phyloP scores from a whole-genome alignment of 2,797 vertebrate genomes.

The Etheostoma nigrum region DNA sequence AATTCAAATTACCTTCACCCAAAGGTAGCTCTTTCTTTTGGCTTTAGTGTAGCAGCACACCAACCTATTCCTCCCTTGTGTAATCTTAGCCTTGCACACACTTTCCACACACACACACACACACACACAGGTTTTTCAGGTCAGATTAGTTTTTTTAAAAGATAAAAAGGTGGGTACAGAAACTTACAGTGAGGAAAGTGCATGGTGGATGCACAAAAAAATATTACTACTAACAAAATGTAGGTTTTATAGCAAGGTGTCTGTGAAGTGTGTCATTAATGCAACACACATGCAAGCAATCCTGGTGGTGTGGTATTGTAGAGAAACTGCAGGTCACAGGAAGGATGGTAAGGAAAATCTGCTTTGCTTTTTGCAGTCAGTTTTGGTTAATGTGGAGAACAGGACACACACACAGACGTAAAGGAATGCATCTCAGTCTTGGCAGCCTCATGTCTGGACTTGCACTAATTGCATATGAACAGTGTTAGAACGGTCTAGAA shows the following conservation, averaged over 20 bases:
- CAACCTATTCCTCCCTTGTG: constrained; percentile 62
- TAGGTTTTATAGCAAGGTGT: background rate
- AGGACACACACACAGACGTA: constrained; percentile 32
- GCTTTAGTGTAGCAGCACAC: constrained; percentile 4
- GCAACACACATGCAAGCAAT: constrained; percentile 46
- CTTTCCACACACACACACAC: constrained; percentile 10
- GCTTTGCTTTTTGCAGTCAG: constrained; percentile 1
- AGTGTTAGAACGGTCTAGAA: constrained; percentile 40
- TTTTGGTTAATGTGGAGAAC: constrained; percentile 9
- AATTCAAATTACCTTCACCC: constrained; percentile 7
- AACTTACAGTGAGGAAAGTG: background rate
- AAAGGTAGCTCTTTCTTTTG: constrained; percentile 17
- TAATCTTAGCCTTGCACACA: constrained; percentile 57
- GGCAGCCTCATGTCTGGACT: constrained; percentile 72
- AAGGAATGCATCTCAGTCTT: constrained; percentile 72
- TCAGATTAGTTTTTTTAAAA: constrained; percentile 66
- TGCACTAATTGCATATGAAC: constrained; percentile 60
- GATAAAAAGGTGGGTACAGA: constrained; percentile 65
- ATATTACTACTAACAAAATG: background rate
- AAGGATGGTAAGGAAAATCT: background rate
- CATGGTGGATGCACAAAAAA: background rate
- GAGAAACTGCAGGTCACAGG: background rate
- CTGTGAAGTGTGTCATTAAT: constrained; percentile 4
- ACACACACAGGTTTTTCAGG: constrained; percentile 75
- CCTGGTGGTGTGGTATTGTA: background rate